Evolutionary conservation across 2,113 vertebrate species (phyloP).

Genomic region (Sinosuthora webbiana): DNA sequence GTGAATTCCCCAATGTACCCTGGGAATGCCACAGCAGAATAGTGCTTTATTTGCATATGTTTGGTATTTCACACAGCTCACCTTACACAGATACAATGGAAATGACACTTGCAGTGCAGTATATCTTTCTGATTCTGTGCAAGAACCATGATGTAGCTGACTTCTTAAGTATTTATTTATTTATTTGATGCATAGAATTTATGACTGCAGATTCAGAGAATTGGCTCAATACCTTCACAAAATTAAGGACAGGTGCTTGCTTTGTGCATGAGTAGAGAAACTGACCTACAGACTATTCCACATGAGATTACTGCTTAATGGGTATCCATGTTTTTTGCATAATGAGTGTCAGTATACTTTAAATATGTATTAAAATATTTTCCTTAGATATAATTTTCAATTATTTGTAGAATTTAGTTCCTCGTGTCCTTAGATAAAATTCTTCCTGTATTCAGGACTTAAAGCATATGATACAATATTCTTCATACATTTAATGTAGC

Average conservation of each 20-base stretch:
- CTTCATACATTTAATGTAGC: not conserved
- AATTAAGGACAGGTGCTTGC: not conserved
- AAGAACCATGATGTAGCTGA: not conserved
- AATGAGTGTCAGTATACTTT: not conserved
- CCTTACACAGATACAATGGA: not conserved
- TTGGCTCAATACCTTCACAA: not conserved
- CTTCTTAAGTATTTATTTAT: not conserved
- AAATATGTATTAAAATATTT: not conserved
- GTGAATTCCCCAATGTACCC: not conserved
- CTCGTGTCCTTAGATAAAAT: not conserved
- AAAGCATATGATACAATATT: not conserved
- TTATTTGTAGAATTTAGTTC: not conserved
- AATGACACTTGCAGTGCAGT: not conserved
- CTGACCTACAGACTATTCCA: not conserved
- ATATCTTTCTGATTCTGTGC: not conserved
- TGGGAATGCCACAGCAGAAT: not conserved
- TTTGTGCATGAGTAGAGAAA: not conserved
- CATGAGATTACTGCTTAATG: not conserved
- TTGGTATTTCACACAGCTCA: not conserved
- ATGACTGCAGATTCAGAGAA: not conserved
- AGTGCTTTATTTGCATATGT: not conserved
- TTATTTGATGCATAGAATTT: not conserved
- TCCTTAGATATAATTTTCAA: not conserved
- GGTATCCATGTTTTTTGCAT: not conserved
- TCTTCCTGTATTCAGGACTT: not conserved